These are phyloP conservation scores for Peromyscus polionotus DNA, from an alignment of 2,113 vertebrate genomes.

Conservation along the genomic window DNA sequence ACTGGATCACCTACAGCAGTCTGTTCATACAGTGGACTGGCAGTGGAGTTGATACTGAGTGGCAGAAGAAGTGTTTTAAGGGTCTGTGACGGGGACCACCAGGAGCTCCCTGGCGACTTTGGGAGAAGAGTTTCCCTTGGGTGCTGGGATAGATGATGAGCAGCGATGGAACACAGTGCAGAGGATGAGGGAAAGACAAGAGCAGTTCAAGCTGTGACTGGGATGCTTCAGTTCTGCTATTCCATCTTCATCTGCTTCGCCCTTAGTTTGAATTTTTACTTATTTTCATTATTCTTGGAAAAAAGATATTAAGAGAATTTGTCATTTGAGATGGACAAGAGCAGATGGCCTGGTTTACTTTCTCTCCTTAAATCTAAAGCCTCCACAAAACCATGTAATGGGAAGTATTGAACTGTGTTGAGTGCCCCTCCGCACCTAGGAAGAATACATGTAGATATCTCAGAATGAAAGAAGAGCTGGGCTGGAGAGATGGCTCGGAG, in stretches of 20 bases:
- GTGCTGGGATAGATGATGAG: not conserved
- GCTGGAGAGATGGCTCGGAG: too few relatives aligned
- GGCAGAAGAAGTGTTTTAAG: not conserved
- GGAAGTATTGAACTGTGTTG: not conserved
- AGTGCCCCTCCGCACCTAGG: not conserved
- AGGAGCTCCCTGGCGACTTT: not conserved
- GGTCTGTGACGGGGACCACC: not conserved
- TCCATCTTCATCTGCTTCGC: not conserved
- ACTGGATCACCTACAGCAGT: not conserved
- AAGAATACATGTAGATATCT: not conserved
- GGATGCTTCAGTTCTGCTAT: not conserved
- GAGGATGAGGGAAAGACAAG: not conserved
- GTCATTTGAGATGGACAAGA: not conserved
- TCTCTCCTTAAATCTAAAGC: not conserved
- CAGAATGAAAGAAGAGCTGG: not conserved
- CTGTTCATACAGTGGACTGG: not conserved
- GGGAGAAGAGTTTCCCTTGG: not conserved
- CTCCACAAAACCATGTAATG: not conserved
- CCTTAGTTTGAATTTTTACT: not conserved
- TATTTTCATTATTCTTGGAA: slow-evolving; percentile 50
- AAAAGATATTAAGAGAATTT: not conserved
- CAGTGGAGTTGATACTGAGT: not conserved
- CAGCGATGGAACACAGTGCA: not conserved
- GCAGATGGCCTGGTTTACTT: not conserved
- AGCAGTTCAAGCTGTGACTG: not conserved